Percentiles rank a stretch among this genome's conserved stretches.
phyloP scores from a whole-genome alignment of 2,888 invertebrate genomes.

The Polietes domitor region DNA sequence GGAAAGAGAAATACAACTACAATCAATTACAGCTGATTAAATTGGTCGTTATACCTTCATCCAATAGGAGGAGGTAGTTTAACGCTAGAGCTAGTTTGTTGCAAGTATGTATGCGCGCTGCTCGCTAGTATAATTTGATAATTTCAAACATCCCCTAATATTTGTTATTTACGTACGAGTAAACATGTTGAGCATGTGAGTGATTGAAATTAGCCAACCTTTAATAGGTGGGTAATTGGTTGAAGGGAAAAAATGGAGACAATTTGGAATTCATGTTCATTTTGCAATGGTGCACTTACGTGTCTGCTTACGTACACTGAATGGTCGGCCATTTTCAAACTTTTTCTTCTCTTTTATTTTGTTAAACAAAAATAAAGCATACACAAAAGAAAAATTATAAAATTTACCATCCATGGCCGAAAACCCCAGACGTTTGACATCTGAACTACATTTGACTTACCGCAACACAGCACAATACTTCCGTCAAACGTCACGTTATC shows the following conservation, averaged over 20 bases:
- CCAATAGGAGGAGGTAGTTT: not conserved
- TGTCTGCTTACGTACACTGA: no score
- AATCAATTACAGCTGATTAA: not conserved
- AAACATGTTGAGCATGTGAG: not conserved
- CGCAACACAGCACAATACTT: not conserved
- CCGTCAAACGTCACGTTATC: conserved; percentile 1
- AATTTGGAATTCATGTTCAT: not conserved
- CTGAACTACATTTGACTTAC: not conserved
- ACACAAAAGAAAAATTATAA: not conserved
- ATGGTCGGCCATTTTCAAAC: no score
- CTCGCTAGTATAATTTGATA: not conserved
- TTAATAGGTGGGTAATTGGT: not conserved
- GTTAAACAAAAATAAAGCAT: not conserved
- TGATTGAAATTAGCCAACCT: not conserved
- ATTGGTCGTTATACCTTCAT: not conserved
- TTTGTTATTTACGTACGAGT: not conserved
- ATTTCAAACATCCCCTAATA: not conserved
- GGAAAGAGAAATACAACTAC: not conserved
- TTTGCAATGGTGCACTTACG: not conserved
- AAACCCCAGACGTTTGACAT: not conserved
- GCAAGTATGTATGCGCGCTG: not conserved
- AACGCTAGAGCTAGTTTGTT: not conserved
- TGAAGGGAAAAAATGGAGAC: not conserved
- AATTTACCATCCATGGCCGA: not conserved
- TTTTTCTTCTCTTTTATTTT: not conserved